Evolutionary conservation across 1,140 invertebrate species (phyloP), one percentile per base, ranked within the genome.

Genomic region (Drosophila subobscura): DNA sequence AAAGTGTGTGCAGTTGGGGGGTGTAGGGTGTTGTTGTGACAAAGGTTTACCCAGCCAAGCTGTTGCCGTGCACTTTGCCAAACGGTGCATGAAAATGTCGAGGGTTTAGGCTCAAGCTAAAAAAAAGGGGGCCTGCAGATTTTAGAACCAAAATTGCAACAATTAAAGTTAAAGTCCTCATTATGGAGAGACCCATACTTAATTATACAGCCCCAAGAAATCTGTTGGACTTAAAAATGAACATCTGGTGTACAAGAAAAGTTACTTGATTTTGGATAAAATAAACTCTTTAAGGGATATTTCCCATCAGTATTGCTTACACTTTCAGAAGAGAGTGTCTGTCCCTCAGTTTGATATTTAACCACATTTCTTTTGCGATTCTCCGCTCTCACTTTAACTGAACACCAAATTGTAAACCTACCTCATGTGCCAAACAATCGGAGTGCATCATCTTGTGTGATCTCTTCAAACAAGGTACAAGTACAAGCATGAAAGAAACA

Each of bases 21-120:
- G 40, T 44, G 22, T 56, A 65, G 77, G 33, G 78, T 72, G 83
- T 86, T 79, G 67, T 72, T 64, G 41, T 52, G 66, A 72, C 64
- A 88, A 83, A 70, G 75, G 41, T 47, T 76, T 65, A 50, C 50
- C 46, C 77, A 61, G 51, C 55, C 61, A 78, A 78, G 63, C 47
- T 58, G 56, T 58, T 71, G 61, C 58, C 60, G 40, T 73, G 80
- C 64, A 66, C 65, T 77, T 68, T 72, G 57, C 46, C 25, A 67
- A 86, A 58, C 81, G 14, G 59, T 33, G 83, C 77, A 47, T 59
- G 1, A 65, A 74, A 65, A 57, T 8, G 49, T 58, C 41, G 47
- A 75, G 61, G 54, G 54, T 61, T 37, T 22, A 55, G 33, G 14
- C 10, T 40, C 23, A 37, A 65, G 42, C 41, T n/a, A 42, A 56